Percentiles rank a stretch among this genome's conserved stretches.
These are phyloP conservation scores for Sarcoramphus papa DNA, from an alignment of 2,797 vertebrate species.

Conservation along the genomic window DNA sequence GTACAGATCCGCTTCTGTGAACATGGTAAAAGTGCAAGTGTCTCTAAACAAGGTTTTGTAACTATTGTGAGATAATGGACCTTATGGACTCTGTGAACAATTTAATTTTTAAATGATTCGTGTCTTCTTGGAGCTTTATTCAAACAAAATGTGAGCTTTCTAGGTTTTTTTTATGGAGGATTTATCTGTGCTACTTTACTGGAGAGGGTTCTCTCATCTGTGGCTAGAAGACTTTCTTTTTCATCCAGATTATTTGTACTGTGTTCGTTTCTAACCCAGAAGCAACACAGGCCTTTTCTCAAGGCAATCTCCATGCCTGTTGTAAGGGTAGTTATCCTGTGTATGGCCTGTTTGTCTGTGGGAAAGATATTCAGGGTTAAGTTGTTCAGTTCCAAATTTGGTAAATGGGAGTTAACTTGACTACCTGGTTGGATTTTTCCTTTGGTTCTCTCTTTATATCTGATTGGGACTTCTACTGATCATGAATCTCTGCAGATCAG, in stretches of 20 bases:
- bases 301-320: neutral
- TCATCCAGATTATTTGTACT: neutral
- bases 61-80: neutral
- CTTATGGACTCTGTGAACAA: neutral
- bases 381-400: neutral
- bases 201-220: neutral
- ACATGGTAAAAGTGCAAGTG: neutral
- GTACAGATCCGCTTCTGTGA: neutral
- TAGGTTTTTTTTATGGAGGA: neutral
- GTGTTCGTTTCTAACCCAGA: neutral
- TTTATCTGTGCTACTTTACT: neutral
- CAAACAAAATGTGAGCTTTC: neutral
- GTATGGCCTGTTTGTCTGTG: neutral
- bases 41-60: neutral
- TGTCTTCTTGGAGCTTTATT: neutral
- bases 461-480: neutral
- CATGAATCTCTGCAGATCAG: neutral
- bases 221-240: neutral
- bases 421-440: neutral
- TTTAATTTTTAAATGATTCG: neutral
- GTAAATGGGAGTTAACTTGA: neutral
- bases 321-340: neutral
- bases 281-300: neutral
- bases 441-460: neutral
- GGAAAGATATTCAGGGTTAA: neutral